Evolutionary conservation across 2,797 vertebrate genomes (phyloP).

Genomic region (Rhynchonycteris naso): DNA sequence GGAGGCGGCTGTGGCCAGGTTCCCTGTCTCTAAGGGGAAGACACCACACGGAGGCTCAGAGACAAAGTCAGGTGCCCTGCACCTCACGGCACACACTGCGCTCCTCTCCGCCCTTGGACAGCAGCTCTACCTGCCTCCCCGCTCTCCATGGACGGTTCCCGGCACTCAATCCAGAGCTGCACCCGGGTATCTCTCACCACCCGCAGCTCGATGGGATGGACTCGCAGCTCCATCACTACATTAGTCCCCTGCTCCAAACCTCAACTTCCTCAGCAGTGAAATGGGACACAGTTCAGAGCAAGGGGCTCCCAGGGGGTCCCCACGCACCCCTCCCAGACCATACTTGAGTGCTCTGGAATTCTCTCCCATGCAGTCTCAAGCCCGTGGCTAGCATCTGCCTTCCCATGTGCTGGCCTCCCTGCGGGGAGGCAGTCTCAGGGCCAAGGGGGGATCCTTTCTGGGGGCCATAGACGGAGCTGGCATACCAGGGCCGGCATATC

Average conservation of each 20-base stretch:
- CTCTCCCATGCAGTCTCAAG: not conserved
- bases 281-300: not conserved
- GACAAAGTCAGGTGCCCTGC: not conserved
- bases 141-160: not conserved
- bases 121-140: not conserved
- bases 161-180: not conserved
- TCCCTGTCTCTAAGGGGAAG: not conserved
- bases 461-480: not conserved
- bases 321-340: not conserved
- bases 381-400: not conserved
- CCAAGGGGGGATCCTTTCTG: not conserved
- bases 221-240: not conserved
- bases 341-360: not conserved
- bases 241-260: not conserved
- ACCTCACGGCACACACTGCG: accelerated
- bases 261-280: conserved; percentile 6
- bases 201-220: not conserved
- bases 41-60: not conserved
- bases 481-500: not conserved
- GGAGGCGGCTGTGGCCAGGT: not conserved
- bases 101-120: not conserved
- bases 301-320: not conserved
- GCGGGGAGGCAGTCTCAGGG: not conserved
- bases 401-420: not conserved
- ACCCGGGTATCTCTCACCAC: not conserved